Evolutionary conservation across 2,888 invertebrate species (phyloP).

Genomic region (Andrena camellia): DNA sequence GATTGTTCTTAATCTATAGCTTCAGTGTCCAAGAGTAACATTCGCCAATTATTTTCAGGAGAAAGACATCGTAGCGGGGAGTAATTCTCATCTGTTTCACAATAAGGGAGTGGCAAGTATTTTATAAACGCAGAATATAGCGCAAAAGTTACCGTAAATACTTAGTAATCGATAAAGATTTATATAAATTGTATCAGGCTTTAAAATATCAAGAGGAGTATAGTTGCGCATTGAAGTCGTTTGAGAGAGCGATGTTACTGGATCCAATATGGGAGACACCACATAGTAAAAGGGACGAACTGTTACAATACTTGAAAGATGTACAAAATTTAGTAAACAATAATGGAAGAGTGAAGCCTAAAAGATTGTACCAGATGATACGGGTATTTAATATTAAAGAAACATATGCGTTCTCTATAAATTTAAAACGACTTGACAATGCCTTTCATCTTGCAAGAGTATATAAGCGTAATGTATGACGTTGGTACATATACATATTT

Average conservation of each 20-base stretch:
- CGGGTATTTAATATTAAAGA: conserved; percentile 85
- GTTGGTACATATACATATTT: conserved; percentile 66
- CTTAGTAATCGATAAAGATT: conserved; percentile 27
- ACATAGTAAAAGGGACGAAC: conserved; percentile 87
- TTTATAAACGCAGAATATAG: conserved; percentile 8
- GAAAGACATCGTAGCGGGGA: conserved; percentile 89
- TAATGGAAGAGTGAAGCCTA: conserved; percentile 91
- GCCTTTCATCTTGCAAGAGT: conserved; percentile 13
- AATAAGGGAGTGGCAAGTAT: conserved; percentile 93
- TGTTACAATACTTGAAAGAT: conserved; percentile 89
- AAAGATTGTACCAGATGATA: conserved; percentile 89
- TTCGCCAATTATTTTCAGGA: conserved; percentile 85
- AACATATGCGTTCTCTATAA: neutral
- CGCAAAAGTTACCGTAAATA: neutral
- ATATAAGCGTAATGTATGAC: conserved; percentile 48
- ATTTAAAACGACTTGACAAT: neutral
- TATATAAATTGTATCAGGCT: conserved; percentile 86
- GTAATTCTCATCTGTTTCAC: conserved; percentile 92
- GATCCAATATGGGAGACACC: conserved; percentile 93
- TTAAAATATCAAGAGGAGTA: conserved; percentile 93
- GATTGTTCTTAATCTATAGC: neutral
- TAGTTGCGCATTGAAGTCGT: conserved; percentile 89
- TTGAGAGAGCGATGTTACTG: conserved; percentile 88
- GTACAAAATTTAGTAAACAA: conserved; percentile 88
- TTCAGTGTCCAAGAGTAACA: neutral